Evolutionary conservation across 2,797 vertebrate species (phyloP).

Genomic region (Pyrocephalus nanus): DNA sequence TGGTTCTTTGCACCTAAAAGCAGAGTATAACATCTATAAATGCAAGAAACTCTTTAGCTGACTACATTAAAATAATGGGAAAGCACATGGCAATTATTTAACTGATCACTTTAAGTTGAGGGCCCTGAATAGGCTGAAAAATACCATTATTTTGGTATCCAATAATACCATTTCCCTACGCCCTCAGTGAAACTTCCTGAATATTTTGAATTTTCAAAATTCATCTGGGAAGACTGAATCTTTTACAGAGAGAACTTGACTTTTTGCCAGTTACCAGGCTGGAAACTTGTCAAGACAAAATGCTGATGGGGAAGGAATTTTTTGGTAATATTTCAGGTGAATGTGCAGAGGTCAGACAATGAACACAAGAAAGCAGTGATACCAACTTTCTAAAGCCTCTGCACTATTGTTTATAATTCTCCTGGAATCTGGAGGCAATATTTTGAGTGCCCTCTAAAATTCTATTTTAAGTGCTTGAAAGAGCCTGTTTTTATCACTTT

Average conservation of each 20-base stretch:
- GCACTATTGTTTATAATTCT: background rate
- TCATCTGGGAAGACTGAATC: background rate
- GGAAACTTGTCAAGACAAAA: background rate
- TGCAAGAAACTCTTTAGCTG: background rate
- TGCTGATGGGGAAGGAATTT: background rate
- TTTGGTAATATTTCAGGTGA: background rate
- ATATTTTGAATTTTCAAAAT: background rate
- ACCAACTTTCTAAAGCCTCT: background rate
- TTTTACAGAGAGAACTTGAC: background rate
- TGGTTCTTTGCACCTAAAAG: background rate
- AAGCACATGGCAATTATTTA: background rate
- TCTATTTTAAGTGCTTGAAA: background rate
- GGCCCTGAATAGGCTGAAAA: background rate
- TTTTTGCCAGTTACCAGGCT: background rate
- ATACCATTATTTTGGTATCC: background rate
- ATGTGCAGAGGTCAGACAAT: background rate
- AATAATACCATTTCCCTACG: background rate
- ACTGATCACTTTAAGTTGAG: background rate
- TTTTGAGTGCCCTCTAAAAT: background rate
- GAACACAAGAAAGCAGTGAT: background rate
- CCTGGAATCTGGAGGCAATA: background rate
- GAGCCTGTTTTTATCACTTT: conserved; percentile 5
- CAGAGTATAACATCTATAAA: background rate
- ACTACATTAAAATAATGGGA: background rate
- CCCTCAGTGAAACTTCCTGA: background rate